phyloP scores from a whole-genome alignment of 2,113 vertebrate genomes.

The Carassius gibelio region DNA sequence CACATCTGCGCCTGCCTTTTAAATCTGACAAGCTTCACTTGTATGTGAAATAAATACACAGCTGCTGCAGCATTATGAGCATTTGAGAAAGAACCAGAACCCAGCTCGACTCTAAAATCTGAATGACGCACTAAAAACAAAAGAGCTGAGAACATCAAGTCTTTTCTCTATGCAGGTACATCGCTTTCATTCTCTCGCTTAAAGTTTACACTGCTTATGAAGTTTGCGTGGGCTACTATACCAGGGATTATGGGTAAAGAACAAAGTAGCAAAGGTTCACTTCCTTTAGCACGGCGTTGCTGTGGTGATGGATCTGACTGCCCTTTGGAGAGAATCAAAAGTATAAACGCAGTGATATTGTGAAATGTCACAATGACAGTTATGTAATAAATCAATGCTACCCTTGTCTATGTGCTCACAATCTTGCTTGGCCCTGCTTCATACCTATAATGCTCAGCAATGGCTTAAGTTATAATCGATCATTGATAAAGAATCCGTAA shows the following conservation, averaged over 20 bases:
- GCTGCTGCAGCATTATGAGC: background rate
- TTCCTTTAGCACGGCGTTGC: slow-evolving; percentile 37
- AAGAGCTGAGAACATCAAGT: background rate
- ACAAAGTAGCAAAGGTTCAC: slow-evolving; percentile 34
- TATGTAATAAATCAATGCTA: slow-evolving; percentile 67
- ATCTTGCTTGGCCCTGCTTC: slow-evolving; percentile 25
- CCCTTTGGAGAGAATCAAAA: slow-evolving; percentile 67
- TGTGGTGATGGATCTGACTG: slow-evolving; percentile 59
- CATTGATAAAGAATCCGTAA: slow-evolving; percentile 21
- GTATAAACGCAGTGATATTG: slow-evolving; percentile 57
- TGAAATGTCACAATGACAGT: slow-evolving; percentile 67
- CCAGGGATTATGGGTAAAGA: slow-evolving; percentile 31
- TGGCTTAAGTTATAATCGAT: slow-evolving; percentile 69
- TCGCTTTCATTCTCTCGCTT: background rate
- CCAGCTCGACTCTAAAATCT: background rate
- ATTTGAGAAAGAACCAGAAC: background rate
- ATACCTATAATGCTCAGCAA: slow-evolving; percentile 60
- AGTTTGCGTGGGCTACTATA: background rate
- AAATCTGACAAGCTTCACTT: background rate
- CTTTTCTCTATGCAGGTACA: slow-evolving; percentile 6
- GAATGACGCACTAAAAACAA: background rate
- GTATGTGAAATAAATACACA: slow-evolving; percentile 8
- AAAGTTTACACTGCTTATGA: slow-evolving; percentile 22
- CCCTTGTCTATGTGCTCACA: slow-evolving; percentile 59
- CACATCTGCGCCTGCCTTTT: background rate